Evolutionary conservation across 2,797 vertebrate genomes (phyloP).

Genomic region (Hypotaenidia okinawae): DNA sequence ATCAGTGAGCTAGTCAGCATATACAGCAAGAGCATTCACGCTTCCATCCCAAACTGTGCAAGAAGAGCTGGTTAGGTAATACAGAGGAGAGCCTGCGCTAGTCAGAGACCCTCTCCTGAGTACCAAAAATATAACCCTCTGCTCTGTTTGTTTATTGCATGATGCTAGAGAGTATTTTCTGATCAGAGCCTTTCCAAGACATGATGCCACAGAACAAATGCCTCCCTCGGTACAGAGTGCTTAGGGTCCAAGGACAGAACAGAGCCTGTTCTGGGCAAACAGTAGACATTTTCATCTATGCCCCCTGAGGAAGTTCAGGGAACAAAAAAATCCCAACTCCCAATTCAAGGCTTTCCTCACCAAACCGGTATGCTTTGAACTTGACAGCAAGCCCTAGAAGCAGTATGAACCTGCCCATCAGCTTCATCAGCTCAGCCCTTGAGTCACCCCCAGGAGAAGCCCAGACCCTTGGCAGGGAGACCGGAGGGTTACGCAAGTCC

Average conservation of each 20-base stretch:
- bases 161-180: not conserved
- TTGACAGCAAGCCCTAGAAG: not conserved
- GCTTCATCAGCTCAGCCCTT: not conserved
- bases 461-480: not conserved
- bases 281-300: not conserved
- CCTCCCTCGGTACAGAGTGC: not conserved
- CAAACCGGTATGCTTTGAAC: not conserved
- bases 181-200: not conserved
- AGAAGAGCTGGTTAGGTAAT: not conserved
- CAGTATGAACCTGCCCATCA: not conserved
- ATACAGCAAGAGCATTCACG: not conserved
- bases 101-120: not conserved
- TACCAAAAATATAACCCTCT: not conserved
- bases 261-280: not conserved
- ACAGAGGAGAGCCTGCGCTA: rapidly evolving
- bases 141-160: not conserved
- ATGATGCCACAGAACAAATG: rapidly evolving
- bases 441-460: not conserved
- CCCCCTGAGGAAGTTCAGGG: not conserved
- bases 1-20: not conserved
- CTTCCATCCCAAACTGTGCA: not conserved
- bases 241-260: not conserved
- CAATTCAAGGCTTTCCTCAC: not conserved
- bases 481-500: not conserved
- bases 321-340: not conserved